Conservation (phyloP, 2,888 invertebrate species). For the Abrostola triplasia region DNA sequence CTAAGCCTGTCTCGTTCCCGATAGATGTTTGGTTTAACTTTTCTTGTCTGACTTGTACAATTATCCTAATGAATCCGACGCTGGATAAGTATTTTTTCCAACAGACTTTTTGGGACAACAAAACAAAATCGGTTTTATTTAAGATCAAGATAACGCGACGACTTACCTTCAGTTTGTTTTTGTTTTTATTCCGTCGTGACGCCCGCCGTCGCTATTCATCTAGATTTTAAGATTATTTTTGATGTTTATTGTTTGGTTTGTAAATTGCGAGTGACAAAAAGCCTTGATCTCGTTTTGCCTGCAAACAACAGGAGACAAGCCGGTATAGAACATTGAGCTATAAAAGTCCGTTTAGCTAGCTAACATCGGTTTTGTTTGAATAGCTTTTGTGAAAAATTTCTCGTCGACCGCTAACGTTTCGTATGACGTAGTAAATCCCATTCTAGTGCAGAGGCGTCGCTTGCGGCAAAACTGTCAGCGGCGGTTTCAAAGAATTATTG, state of each 20-base stretch:
- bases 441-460: conserved; percentile 66
- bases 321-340: conserved; percentile 46
- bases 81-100: conserved; percentile 51
- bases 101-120: conserved; percentile 51
- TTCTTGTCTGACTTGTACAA: conserved; percentile 50
- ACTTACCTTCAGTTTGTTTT: conserved; percentile 67
- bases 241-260: conserved; percentile 73
- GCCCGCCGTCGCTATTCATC: conserved; percentile 69
- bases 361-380: conserved; percentile 55
- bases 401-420: conserved; percentile 61
- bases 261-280: conserved; percentile 66
- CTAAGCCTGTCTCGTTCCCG: conserved; percentile 10
- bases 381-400: conserved; percentile 63
- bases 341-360: conserved; percentile 49
- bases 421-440: conserved; percentile 77
- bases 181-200: conserved; percentile 64
- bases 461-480: conserved; percentile 71
- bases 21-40: conserved; percentile 31
- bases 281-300: conserved; percentile 52
- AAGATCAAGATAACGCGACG: conserved; percentile 62
- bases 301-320: conserved; percentile 41
- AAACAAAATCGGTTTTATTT: conserved; percentile 64
- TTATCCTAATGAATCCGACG: conserved; percentile 63
- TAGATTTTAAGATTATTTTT: conserved; percentile 74
- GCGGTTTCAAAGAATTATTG: conserved; percentile 80